Evolutionary conservation across 2,797 vertebrate genomes (phyloP).

Genomic region (Sternotherus odoratus): DNA sequence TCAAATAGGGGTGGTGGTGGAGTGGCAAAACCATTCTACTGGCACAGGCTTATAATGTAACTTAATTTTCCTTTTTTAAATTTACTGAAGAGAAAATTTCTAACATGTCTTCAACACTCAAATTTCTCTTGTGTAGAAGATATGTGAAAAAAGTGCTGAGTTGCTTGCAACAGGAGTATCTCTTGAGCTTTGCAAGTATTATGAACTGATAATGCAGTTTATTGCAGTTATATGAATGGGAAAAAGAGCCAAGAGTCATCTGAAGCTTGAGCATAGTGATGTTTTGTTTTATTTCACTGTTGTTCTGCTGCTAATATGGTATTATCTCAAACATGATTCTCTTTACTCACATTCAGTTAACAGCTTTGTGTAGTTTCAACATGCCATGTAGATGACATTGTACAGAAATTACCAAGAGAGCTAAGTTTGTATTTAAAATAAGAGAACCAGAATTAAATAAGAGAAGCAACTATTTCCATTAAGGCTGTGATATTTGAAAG

Average conservation of each 20-base stretch:
- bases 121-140: background rate
- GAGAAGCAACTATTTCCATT: background rate
- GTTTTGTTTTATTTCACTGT: background rate
- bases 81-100: background rate
- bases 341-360: slow-evolving; percentile 19
- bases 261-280: background rate
- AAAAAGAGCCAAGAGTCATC: background rate
- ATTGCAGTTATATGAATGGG: background rate
- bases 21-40: slow-evolving; percentile 20
- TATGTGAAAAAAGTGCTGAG: too few relatives aligned
- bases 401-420: background rate
- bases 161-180: background rate
- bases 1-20: background rate
- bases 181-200: background rate
- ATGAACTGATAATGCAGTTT: slow-evolving; percentile 1
- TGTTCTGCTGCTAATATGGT: background rate
- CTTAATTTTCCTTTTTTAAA: slow-evolving; percentile 47
- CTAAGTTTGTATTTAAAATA: background rate
- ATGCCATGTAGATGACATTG: background rate
- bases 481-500: background rate
- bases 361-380: background rate
- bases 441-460: slow-evolving; percentile 21
- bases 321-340: background rate
- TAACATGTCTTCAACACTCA: background rate
- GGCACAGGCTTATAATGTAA: slow-evolving; percentile 9